Evolutionary conservation across 2,797 vertebrate genomes (phyloP).

Genomic region (Acomys russatus): DNA sequence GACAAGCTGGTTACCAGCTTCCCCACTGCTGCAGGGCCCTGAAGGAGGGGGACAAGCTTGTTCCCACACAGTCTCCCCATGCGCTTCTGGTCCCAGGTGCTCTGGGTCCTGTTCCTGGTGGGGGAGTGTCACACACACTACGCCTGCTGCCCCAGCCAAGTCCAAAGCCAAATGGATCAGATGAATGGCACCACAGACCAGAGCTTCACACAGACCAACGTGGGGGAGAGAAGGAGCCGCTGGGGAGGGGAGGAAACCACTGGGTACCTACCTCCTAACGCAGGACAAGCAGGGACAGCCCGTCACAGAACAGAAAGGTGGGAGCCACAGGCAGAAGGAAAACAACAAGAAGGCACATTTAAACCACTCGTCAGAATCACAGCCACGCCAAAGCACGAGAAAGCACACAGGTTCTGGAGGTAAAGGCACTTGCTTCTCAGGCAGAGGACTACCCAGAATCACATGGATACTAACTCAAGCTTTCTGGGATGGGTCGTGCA

Average conservation of each 20-base stretch:
- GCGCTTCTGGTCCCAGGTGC: background rate
- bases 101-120: background rate
- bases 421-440: slow-evolving; percentile 69
- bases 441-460: slow-evolving; percentile 80
- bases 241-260: slow-evolving; percentile 87
- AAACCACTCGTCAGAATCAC: slow-evolving; percentile 90
- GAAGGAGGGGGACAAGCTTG: background rate
- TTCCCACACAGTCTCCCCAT: background rate
- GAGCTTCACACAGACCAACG: slow-evolving; percentile 69
- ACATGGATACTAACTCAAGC: slow-evolving; percentile 34
- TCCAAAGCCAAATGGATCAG: slow-evolving; percentile 77
- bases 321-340: slow-evolving; percentile 92
- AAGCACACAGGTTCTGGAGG: slow-evolving; percentile 87
- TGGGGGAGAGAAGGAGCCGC: slow-evolving; percentile 80
- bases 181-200: slow-evolving; percentile 83
- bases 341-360: slow-evolving; percentile 94
- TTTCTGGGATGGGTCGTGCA: slow-evolving; percentile 77
- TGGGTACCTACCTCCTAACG: slow-evolving; percentile 95
- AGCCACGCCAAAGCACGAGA: slow-evolving; percentile 90
- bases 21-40: background rate
- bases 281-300: slow-evolving; percentile 95
- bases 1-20: background rate
- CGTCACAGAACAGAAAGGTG: slow-evolving; percentile 95
- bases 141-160: slow-evolving; percentile 18
- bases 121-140: background rate